Base-by-base conservation (phyloP, 2,888 invertebrate genomes). In the Bedellia somnulentella region DNA sequence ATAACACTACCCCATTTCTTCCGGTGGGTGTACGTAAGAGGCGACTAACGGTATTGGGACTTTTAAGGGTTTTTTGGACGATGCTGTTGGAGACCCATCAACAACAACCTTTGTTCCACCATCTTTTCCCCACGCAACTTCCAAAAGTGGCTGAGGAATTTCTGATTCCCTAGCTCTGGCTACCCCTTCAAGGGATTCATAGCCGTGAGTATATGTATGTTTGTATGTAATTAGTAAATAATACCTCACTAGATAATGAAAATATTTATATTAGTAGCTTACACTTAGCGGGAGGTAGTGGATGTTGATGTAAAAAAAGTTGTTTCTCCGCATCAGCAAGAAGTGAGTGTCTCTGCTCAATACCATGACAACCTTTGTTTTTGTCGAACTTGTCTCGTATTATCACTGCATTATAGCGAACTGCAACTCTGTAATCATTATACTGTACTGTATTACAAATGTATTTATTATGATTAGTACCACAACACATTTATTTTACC, bases 371-470 rank as follows among this genome's bases (percentile, higher is more conserved):
- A 77, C 61, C 44, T 86, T 35, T 47, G 33, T 70, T 86, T 40
- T 87, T 77, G 35, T 98, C 97, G 52, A 98, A 96, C 36, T 88
- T 78, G 6, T 81, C 79, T 37, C 98, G 80, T 55, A 96, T 49
- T 13, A 89, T 44, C 0, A 89, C 86, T 42, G 88, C 87, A 29
- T 89, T 80, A 46, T 87, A 92, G 27, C 96, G 85, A 45, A 79
- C 85, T 1, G 81, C 63, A 40, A 81, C 67, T 49, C 93, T 94
- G 52, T 18, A 66, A 57, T 27, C 33, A 21, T 9, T n/a, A 21
- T 16, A 2, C 13, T 5, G 13, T 29, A 29, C 14, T 3, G 9
- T 12, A 5, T 21, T n/a, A n/a, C n/a, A 4, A 22, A 21, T 5
- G 3, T 21, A 12, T n/a, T 18, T 12, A 14, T 6, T 9, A 11